Evolutionary conservation across 2,113 vertebrate species (phyloP), one percentile per base, ranked within the genome.

Genomic region (Perca fluviatilis): DNA sequence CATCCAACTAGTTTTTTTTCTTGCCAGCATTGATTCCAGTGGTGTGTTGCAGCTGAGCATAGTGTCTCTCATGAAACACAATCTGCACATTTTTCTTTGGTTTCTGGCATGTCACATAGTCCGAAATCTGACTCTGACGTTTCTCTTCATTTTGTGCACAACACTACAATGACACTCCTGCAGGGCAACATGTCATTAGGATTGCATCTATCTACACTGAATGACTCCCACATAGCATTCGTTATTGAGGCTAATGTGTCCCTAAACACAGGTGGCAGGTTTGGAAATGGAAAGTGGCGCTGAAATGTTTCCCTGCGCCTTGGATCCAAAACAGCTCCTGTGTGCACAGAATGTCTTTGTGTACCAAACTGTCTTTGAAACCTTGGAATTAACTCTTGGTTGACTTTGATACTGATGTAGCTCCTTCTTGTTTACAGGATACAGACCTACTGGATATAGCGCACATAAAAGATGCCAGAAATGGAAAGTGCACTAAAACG

Each of bases 381-480:
- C n/a, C 19, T 72, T 62, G 74, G 27, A 80, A 70, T 30, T 23
- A 61, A 43, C 40, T 54, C 25, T n/a, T 66, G 27, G 6, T 64
- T 77, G 58, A 18, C 40, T 60, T 18, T 75, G 43, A 74, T 21
- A 27, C 50, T 86, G 50, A 79, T 65, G 23, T 2, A 16, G 2
- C 49, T 75, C 63, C 12, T 60, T 72, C 30, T 74, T 68, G 27
- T 77, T 85, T 79, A 23, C 88, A 96, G 95, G 95, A 96, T 51
- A 96, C 94, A 0, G 95, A 96, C 53, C 93, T 96, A 5, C 89
- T 96, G 87, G 95, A 96, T 71, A 94, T 96, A 56, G 92, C 93
- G 2, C 89, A 93, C 80, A 96, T 96, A 79, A 96, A 96, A 86
- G 95, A 96, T 84, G 94, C 95, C 84, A 90, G 95, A 77, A 95